phyloP scores from a whole-genome alignment of 2,113 vertebrate species.

The Syngnathus floridae region DNA sequence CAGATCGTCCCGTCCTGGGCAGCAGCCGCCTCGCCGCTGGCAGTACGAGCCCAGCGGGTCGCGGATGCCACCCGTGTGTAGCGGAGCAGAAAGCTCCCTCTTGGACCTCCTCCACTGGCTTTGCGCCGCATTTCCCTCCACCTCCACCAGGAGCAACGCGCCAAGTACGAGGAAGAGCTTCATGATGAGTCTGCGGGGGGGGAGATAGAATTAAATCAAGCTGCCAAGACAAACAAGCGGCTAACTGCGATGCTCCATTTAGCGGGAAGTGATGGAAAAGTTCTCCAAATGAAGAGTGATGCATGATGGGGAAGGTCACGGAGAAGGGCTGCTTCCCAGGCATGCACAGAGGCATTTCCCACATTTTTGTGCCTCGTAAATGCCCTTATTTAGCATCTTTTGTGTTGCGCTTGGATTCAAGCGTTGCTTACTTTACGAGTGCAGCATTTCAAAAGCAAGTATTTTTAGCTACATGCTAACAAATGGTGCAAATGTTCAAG shows the following conservation, averaged over 20 bases:
- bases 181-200: slow-evolving; percentile 53
- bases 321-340: background rate
- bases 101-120: slow-evolving; percentile 49
- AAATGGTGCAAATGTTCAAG: background rate
- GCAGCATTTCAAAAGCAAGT: background rate
- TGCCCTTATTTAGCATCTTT: background rate
- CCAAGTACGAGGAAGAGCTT: slow-evolving; percentile 45
- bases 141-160: slow-evolving; percentile 63
- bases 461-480: background rate
- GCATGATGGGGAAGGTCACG: slow-evolving; percentile 4
- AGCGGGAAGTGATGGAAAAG: slow-evolving; percentile 19
- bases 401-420: background rate
- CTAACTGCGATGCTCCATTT: slow-evolving; percentile 31
- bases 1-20: slow-evolving; percentile 78
- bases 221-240: slow-evolving; percentile 44
- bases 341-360: background rate
- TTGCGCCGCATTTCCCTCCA: slow-evolving; percentile 36
- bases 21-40: slow-evolving; percentile 79
- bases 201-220: slow-evolving; percentile 2
- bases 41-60: slow-evolving; percentile 85
- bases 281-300: slow-evolving; percentile 16
- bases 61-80: slow-evolving; percentile 82
- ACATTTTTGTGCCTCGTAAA: background rate
- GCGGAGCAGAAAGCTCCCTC: slow-evolving; percentile 71
- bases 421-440: background rate